These are phyloP conservation scores for Hoplostethus mediterraneus DNA, from an alignment of 2,797 vertebrate genomes.

Conservation along the genomic window DNA sequence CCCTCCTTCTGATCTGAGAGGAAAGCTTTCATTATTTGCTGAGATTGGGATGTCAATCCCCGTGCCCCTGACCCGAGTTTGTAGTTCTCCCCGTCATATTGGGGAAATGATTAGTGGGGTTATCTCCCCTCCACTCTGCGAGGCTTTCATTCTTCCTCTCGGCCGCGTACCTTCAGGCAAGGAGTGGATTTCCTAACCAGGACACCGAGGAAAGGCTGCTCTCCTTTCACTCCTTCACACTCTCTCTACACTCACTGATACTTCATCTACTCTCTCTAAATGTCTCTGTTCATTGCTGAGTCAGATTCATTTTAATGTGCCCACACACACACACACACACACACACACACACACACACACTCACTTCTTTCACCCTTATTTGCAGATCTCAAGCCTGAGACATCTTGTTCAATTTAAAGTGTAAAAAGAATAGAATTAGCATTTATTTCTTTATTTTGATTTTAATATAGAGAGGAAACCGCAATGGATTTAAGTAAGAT, in stretches of 20 bases:
- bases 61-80: conserved; percentile 79
- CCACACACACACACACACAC: background rate
- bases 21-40: conserved; percentile 86
- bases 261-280: conserved; percentile 62
- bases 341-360: background rate
- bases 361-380: conserved; percentile 17
- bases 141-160: conserved; percentile 69
- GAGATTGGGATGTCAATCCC: conserved; percentile 85
- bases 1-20: conserved; percentile 71
- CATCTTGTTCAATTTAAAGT: background rate
- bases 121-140: conserved; percentile 65
- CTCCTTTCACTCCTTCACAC: conserved; percentile 29
- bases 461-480: conserved; percentile 13
- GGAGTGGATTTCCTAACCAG: conserved; percentile 61
- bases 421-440: background rate
- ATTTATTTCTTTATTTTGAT: conserved; percentile 11
- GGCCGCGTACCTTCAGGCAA: conserved; percentile 76
- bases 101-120: conserved; percentile 81
- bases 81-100: conserved; percentile 78
- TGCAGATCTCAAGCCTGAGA: conserved; percentile 5
- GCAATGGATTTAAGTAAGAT: background rate
- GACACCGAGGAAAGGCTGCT: conserved; percentile 55
- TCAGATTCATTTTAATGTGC: conserved; percentile 47
- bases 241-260: conserved; percentile 41
- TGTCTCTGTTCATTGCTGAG: conserved; percentile 50